These are phyloP conservation scores for Speoplatyrhinus poulsoni DNA, from an alignment of 2,113 vertebrate genomes.

Conservation along the genomic window DNA sequence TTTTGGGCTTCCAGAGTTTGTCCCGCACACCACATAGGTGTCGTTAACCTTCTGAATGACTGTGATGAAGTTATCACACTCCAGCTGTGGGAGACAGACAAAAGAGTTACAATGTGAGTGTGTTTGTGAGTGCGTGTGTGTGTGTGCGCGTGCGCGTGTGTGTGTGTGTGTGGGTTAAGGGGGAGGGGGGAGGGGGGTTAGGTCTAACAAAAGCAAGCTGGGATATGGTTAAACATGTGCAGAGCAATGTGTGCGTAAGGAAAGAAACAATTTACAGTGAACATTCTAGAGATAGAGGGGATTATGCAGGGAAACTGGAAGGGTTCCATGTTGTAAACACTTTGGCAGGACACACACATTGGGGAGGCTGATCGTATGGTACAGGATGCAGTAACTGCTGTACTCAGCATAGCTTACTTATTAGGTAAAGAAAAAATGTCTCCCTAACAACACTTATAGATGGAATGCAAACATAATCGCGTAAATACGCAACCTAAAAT, in stretches of 20 bases:
- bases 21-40: conserved; percentile 78
- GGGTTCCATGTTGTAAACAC: conserved; percentile 16
- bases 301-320: conserved; percentile 28
- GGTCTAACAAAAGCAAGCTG: neutral
- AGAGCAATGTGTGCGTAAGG: neutral
- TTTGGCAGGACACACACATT: conserved; percentile 32
- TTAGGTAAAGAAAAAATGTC: conserved; percentile 20
- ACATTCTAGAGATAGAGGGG: conserved; percentile 3
- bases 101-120: neutral
- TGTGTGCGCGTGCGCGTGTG: neutral
- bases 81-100: conserved; percentile 53
- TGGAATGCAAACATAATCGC: conserved; percentile 12
- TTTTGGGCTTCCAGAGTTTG: conserved; percentile 79
- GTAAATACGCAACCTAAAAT: neutral
- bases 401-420: conserved; percentile 38
- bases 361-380: conserved; percentile 28
- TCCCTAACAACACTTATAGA: conserved; percentile 13
- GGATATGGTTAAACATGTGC: neutral
- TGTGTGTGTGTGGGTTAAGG: conserved; percentile 1
- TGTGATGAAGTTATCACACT: conserved; percentile 83
- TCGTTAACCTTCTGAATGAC: conserved; percentile 79
- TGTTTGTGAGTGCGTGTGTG: neutral
- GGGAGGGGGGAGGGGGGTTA: neutral
- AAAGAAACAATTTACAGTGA: neutral
- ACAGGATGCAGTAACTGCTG: conserved; percentile 13